phyloP scores from a whole-genome alignment of 2,113 vertebrate species.

The Arvicanthis niloticus region DNA sequence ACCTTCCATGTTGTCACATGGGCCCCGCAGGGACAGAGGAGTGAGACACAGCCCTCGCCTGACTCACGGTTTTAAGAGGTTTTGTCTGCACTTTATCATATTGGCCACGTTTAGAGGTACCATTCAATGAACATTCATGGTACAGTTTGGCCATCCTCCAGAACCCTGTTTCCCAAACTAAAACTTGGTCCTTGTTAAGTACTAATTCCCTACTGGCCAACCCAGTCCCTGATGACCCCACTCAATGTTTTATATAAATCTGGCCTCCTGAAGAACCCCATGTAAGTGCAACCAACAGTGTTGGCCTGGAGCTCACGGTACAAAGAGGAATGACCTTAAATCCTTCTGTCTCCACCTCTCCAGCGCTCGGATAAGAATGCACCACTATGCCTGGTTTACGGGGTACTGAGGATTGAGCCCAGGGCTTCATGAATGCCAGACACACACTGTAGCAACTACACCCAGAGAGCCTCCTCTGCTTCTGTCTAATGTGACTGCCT shows the following conservation, averaged over 20 bases:
- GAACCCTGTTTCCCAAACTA: not conserved
- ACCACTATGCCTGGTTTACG: too few relatives aligned
- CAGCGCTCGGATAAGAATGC: not conserved
- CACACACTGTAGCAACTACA: not conserved
- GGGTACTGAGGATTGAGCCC: not conserved
- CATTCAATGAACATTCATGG: fast-evolving
- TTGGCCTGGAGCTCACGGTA: not conserved
- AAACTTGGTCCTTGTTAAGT: not conserved
- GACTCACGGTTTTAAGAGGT: not conserved
- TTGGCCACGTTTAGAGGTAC: not conserved
- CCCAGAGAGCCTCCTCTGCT: not conserved
- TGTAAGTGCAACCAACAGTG: fast-evolving
- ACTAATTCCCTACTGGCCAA: fast-evolving
- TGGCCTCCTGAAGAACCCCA: fast-evolving
- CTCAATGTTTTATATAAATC: fast-evolving
- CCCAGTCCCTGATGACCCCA: too few relatives aligned
- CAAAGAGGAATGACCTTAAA: not conserved
- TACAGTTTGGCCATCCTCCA: fast-evolving
- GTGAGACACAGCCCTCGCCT: not conserved
- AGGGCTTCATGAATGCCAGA: not conserved
- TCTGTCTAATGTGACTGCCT: not conserved
- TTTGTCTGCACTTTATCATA: too few relatives aligned
- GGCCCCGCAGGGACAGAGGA: not conserved
- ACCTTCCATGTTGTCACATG: too few relatives aligned
- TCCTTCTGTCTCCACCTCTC: too few relatives aligned